These are phyloP conservation scores for Malachius bipustulatus DNA, from an alignment of 2,888 invertebrate genomes.

Conservation along the genomic window DNA sequence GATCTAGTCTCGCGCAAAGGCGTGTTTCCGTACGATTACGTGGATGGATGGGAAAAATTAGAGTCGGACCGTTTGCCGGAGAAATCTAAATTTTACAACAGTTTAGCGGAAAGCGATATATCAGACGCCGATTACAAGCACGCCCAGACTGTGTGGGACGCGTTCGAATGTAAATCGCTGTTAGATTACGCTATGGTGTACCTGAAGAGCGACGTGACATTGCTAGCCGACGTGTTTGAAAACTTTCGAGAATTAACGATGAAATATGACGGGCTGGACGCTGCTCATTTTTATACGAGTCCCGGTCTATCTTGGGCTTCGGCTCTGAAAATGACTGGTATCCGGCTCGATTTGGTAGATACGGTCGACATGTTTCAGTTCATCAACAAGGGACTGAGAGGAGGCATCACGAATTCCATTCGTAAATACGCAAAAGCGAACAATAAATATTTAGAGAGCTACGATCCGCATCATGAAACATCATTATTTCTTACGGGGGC, in stretches of 20 bases:
- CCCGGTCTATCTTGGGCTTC: not conserved
- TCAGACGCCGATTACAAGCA: conserved; percentile 4
- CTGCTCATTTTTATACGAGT: not conserved
- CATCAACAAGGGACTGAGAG: not conserved
- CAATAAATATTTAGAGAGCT: not conserved
- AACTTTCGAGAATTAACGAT: conserved; percentile 3
- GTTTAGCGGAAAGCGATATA: not conserved
- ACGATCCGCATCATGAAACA: too few species aligned
- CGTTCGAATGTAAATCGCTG: conserved; percentile 1
- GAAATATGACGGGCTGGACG: not conserved
- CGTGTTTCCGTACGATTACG: conserved; percentile 5
- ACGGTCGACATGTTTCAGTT: not conserved
- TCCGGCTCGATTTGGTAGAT: not conserved
- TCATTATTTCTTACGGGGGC: too few species aligned
- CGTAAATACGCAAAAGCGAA: not conserved
- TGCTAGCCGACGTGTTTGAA: conserved; percentile 5
- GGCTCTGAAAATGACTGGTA: not conserved
- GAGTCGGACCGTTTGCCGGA: not conserved
- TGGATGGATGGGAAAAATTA: not conserved
- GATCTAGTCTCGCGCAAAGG: conserved; percentile 4
- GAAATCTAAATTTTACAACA: conserved; percentile 1
- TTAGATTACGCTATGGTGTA: conserved; percentile 1
- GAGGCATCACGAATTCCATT: not conserved
- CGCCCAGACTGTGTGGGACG: conserved; percentile 1
- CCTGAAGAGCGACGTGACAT: not conserved